Percentiles rank a stretch among this genome's conserved stretches.
These are phyloP conservation scores for Plebejus anna DNA, from an alignment of 2,888 invertebrate species.

Conservation along the genomic window DNA sequence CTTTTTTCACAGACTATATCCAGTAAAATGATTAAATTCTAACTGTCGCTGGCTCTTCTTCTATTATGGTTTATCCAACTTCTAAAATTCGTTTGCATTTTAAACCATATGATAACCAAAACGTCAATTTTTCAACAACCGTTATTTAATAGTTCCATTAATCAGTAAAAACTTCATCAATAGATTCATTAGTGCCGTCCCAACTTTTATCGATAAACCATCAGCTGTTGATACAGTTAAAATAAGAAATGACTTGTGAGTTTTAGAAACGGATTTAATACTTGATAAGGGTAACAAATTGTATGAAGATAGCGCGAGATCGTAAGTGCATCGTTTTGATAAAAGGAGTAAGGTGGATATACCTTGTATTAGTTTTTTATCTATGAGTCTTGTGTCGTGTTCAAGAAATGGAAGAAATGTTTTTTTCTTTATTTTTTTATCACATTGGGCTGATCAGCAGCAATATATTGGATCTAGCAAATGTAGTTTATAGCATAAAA, in stretches of 20 bases:
- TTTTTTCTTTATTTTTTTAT: too few relatives aligned
- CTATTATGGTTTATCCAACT: too few relatives aligned
- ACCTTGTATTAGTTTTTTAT: too few relatives aligned
- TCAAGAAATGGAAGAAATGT: too few relatives aligned
- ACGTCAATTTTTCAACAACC: not conserved
- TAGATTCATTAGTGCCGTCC: constrained; percentile 8
- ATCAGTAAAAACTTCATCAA: constrained; percentile 15
- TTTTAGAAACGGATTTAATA: constrained; percentile 78
- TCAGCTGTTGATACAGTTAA: constrained; percentile 60
- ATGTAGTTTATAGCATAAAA: too few relatives aligned
- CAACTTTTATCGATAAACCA: constrained; percentile 16
- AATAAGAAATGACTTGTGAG: constrained; percentile 63
- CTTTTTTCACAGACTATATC: too few relatives aligned
- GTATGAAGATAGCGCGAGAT: constrained; percentile 78
- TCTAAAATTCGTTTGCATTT: too few relatives aligned
- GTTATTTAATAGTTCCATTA: constrained; percentile 3
- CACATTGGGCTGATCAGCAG: too few relatives aligned
- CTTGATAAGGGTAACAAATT: constrained; percentile 80
- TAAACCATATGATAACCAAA: not conserved
- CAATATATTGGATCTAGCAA: too few relatives aligned
- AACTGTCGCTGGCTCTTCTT: too few relatives aligned
- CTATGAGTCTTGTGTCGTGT: too few relatives aligned
- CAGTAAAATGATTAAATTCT: too few relatives aligned
- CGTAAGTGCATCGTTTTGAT: constrained; percentile 78
- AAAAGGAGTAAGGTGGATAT: constrained; percentile 40